Conservation (phyloP, 2,888 invertebrate genomes). For the Watsonalla binaria region DNA sequence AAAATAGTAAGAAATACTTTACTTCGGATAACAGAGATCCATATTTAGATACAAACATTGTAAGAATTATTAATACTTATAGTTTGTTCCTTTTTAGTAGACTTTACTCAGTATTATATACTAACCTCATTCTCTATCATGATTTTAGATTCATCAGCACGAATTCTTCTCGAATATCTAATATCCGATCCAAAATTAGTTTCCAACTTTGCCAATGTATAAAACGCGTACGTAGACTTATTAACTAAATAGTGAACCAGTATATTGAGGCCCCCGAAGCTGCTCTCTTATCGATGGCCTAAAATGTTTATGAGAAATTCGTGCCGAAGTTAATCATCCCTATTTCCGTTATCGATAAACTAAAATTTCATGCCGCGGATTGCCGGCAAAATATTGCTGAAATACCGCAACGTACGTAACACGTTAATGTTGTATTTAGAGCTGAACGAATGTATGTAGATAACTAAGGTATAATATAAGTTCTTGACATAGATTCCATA, state of each 20-base stretch:
- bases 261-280: conserved; percentile 18
- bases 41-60: too few species aligned
- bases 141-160: neutral
- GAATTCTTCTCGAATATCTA: neutral
- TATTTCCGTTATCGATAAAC: conserved; percentile 69
- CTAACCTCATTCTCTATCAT: too few species aligned
- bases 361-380: conserved; percentile 46
- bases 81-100: too few species aligned
- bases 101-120: too few species aligned
- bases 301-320: conserved; percentile 68
- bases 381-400: conserved; percentile 24
- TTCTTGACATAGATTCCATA: too few species aligned
- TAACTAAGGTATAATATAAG: neutral
- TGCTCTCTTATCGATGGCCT: conserved; percentile 53
- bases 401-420: conserved; percentile 16
- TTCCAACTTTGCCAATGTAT: neutral
- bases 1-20: too few species aligned
- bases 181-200: neutral
- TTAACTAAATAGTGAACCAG: conserved; percentile 16
- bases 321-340: conserved; percentile 63
- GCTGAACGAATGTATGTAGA: conserved; percentile 3
- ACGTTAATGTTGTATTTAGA: conserved; percentile 8
- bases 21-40: too few species aligned
- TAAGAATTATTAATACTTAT: too few species aligned
- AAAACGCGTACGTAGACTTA: conserved; percentile 1